Evolutionary conservation across 2,797 vertebrate species (phyloP), one percentile per base, ranked within the genome.

Genomic region (Moxostoma hubbsi): DNA sequence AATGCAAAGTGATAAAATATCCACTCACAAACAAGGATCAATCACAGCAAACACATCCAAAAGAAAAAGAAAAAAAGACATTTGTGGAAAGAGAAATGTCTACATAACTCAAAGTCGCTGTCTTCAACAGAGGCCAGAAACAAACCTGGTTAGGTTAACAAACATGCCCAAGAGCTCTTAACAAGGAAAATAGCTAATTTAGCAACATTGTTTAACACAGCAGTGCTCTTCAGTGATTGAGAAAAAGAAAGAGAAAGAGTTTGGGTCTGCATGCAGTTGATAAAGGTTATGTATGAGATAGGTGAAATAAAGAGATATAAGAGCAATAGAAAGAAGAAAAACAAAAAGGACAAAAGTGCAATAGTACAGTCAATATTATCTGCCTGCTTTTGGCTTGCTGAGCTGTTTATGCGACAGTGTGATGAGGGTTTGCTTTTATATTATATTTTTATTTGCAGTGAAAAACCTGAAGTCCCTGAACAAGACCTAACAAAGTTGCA

Each of bases 261-360:
- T 2, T 13, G 15, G 68, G 49, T 53, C 15, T 13, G 15, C 58
- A 63, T 63, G 12, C 66, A 69, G 15, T 13, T 55, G 57, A 46
- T 53, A 59, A 82, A 89, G 55, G 55, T 4, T 10, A 36, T 36
- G 55, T 8, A 36, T 50, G 36, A 77, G 53, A 77, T 46, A 69
- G 51, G 73, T 11, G 51, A 53, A 53, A 54, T 11, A 12, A 54
- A 54, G 53, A 63, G 11, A 59, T 59, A 68, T 51, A 7, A 50
- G 16, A 53, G 61, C 45, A 75, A 16, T 54, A 45, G n/a, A 65
- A 92, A 88, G 94, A 95, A 93, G 95, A 94, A 93, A 95, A 94
- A 95, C 92, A 96, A 96, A 95, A 96, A 51, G 11, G 11, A 57
- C 61, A 57, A 6, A 55, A 18, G 46, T 57, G 53, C 50, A 67